A percentile compares a stretch with the other conserved stretches of the same genome.
phyloP scores from a whole-genome alignment of 2,888 invertebrate species.

The Drosophila silvestris region DNA sequence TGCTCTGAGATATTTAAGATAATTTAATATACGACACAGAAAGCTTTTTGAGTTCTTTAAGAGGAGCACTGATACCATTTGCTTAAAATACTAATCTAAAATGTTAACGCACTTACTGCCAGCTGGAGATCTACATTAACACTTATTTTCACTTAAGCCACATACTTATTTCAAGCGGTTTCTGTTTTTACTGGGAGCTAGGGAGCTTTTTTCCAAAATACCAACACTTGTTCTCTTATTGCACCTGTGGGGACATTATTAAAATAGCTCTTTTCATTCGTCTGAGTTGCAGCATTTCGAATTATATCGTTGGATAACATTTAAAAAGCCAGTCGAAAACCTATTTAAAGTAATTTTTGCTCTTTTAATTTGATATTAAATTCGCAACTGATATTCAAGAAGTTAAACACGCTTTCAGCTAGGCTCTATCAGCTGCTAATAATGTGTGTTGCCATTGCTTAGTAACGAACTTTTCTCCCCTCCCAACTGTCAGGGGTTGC shows the following conservation, averaged over 20 bases:
- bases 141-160: neutral
- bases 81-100: neutral
- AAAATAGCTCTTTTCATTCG: neutral
- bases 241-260: neutral
- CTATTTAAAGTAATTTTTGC: neutral
- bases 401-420: neutral
- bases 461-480: neutral
- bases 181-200: neutral
- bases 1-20: neutral
- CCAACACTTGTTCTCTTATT: neutral
- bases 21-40: neutral
- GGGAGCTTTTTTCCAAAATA: neutral
- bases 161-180: neutral
- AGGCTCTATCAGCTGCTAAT: slow-evolving; percentile 2
- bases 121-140: neutral
- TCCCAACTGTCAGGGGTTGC: neutral
- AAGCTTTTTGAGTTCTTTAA: neutral
- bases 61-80: neutral
- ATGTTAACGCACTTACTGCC: neutral
- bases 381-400: neutral
- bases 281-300: neutral
- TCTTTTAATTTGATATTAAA: neutral
- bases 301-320: neutral
- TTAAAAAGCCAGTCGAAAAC: neutral
- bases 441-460: neutral